Percentiles rank a stretch among this genome's conserved stretches.
Evolutionary conservation across 2,888 invertebrate species (phyloP).

Genomic region (Mesorhabditis sp.): DNA sequence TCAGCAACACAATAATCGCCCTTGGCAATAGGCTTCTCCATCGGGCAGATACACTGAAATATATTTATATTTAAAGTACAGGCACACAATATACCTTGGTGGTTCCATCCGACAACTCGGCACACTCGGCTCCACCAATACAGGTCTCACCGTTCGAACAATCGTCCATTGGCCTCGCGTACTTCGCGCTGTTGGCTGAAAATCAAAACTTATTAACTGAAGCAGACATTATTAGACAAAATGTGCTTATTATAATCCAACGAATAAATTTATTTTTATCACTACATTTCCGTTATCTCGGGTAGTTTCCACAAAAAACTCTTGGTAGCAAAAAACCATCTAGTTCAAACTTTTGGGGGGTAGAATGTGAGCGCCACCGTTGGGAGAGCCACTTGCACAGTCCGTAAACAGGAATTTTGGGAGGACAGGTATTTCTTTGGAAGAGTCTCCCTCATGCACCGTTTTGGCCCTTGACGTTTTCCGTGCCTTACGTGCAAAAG

Average conservation of each 20-base stretch:
- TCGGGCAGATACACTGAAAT: slow-evolving; percentile 4
- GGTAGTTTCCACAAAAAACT: neutral
- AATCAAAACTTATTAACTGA: neutral
- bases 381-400: slow-evolving; percentile 5
- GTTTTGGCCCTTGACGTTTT: neutral
- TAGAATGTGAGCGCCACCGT: neutral
- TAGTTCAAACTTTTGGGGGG: neutral
- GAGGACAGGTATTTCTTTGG: slow-evolving; percentile 5
- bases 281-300: neutral
- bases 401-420: neutral
- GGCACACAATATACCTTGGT: neutral
- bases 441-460: neutral
- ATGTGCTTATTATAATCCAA: neutral
- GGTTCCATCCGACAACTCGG: slow-evolving; percentile 18
- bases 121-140: slow-evolving; percentile 41
- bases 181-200: slow-evolving; percentile 26
- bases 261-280: neutral
- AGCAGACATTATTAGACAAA: neutral
- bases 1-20: slow-evolving; percentile 2
- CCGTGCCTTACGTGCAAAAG: neutral
- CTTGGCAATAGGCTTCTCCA: neutral
- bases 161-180: slow-evolving; percentile 44
- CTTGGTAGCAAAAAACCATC: neutral
- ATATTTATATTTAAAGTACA: neutral
- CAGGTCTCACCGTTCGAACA: slow-evolving; percentile 40